These are phyloP conservation scores for Eurytoma adleriae DNA, from an alignment of 2,888 invertebrate genomes.

Conservation along the genomic window DNA sequence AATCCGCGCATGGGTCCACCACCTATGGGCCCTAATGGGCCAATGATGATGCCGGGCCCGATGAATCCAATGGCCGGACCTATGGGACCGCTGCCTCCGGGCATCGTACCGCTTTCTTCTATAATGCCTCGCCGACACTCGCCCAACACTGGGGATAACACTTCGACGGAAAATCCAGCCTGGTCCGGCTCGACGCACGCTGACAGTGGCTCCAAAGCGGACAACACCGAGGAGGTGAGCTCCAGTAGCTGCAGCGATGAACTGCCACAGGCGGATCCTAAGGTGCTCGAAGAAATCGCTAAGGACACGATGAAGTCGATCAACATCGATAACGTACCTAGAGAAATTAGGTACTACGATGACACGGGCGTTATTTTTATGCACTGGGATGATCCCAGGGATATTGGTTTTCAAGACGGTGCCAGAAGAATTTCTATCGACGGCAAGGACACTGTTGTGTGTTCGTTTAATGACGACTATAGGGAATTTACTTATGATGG, in stretches of 20 bases:
- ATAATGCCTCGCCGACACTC: constrained; percentile 24
- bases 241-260: constrained; percentile 62
- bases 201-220: background rate
- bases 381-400: constrained; percentile 90
- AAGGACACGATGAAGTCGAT: constrained; percentile 87
- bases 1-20: constrained; percentile 58
- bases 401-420: constrained; percentile 91
- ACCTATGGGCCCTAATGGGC: constrained; percentile 61
- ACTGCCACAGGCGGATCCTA: constrained; percentile 75
- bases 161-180: background rate
- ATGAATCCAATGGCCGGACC: constrained; percentile 62
- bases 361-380: constrained; percentile 90
- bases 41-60: constrained; percentile 58
- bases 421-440: constrained; percentile 86
- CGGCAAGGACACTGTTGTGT: constrained; percentile 83
- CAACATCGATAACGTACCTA: constrained; percentile 87
- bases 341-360: constrained; percentile 92
- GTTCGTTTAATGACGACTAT: constrained; percentile 82
- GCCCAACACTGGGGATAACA: background rate
- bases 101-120: constrained; percentile 11
- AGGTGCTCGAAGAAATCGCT: constrained; percentile 78
- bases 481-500: constrained; percentile 86
- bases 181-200: background rate
- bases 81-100: constrained; percentile 10
- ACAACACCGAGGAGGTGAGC: constrained; percentile 9